Evolutionary conservation across 2,888 invertebrate species (phyloP), one percentile per base, ranked within the genome.

Genomic region (Drosophila imparisetae): DNA sequence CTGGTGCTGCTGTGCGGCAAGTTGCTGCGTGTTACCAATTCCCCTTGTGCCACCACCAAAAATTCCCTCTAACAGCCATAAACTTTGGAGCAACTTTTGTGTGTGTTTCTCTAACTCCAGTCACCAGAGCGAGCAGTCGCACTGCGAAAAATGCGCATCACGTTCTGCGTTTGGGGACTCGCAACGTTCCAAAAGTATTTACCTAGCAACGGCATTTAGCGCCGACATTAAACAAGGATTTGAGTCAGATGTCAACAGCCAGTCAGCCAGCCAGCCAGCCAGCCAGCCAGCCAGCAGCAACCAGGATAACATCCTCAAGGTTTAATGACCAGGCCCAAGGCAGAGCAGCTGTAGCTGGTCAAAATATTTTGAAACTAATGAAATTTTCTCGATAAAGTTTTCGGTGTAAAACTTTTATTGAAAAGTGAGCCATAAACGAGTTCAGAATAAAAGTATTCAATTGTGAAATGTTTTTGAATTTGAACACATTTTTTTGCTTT

Each of bases 81-180:
- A 90, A 90, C 80, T 90, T 85, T 71, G 66, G 49, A 59, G 65
- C 70, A 85, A 90, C 72, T 85, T 85, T 87, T 89, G 69, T 85
- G 61, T 78, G 70, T 66, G 54, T 68, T 70, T 66, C 66, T 32
- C 49, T 59, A 40, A 34, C 11, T 11, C 13, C 52, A n/a, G 32
- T n/a, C 11, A 30, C 32, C 36, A 15, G 4, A 15, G 32, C 32
- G 32, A 32, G 32, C 66, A 64, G 58, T 45, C 73, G 86, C 85
- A 83, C 45, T 86, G 85, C 88, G 80, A 87, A 84, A 87, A 90
- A 87, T 90, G 87, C 90, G 88, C 90, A 89, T 90, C 90, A 87
- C 87, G 90, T 87, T 86, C 57, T 76, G 40, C 71, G 89, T 86
- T 86, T 72, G 74, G 78, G 73, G 90, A 85, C 65, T 60, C 38